Conservation (phyloP, 1,140 invertebrate genomes). For the Drosophila mayri region DNA sequence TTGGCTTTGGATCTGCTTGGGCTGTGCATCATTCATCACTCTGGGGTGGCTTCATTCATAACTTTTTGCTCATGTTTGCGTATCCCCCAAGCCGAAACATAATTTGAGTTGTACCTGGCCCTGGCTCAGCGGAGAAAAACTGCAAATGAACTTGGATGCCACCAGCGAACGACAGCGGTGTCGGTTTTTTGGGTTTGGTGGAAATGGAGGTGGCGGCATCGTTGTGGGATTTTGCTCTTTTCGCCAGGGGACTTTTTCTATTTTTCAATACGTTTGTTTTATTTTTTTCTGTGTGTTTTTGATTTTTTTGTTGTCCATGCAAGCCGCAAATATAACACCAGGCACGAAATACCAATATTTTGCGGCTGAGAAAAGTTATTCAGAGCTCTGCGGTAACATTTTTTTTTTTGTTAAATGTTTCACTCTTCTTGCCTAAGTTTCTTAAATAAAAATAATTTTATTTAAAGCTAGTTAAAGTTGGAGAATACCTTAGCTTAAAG, state of each 20-base stretch:
- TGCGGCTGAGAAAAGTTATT: slow-evolving; percentile 77
- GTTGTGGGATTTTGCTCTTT: background rate
- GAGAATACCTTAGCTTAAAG: background rate
- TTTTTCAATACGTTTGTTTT: slow-evolving; percentile 33
- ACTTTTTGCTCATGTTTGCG: slow-evolving; percentile 2
- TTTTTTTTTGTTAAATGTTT: slow-evolving; percentile 31
- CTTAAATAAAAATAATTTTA: slow-evolving; percentile 38
- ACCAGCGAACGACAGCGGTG: slow-evolving; percentile 29
- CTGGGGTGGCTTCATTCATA: slow-evolving; percentile 24
- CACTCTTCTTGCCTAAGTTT: slow-evolving; percentile 37
- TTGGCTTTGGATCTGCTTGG: slow-evolving; percentile 28
- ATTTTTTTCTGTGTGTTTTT: slow-evolving; percentile 11
- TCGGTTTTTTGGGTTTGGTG: slow-evolving; percentile 1
- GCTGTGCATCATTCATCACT: slow-evolving; percentile 31
- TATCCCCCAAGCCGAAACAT: slow-evolving; percentile 37
- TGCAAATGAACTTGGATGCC: slow-evolving; percentile 69
- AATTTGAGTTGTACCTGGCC: slow-evolving; percentile 42
- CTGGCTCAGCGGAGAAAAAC: slow-evolving; percentile 53
- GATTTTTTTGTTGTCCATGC: slow-evolving; percentile 26
- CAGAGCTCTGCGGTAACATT: slow-evolving; percentile 55
- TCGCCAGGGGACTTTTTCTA: slow-evolving; percentile 21
- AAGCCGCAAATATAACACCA: slow-evolving; percentile 67
- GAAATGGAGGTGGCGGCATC: background rate
- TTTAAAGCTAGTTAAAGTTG: slow-evolving; percentile 20
- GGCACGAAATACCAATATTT: slow-evolving; percentile 77